Conservation (phyloP, 1,140 invertebrate genomes). For the Cephus cinctus region DNA sequence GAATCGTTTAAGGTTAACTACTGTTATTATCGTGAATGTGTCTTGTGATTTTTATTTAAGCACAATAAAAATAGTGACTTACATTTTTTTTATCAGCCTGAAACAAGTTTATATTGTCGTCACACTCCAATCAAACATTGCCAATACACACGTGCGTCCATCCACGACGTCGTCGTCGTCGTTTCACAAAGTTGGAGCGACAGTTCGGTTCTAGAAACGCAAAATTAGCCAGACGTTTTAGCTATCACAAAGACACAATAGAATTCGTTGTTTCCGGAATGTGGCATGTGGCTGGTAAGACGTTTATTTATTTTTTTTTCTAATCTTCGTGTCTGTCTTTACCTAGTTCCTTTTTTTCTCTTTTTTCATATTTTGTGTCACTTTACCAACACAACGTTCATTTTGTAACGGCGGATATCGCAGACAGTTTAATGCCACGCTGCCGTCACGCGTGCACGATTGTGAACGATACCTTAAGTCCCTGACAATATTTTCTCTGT, state of each 20-base stretch:
- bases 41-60: too few relatives aligned
- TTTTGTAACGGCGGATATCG: conserved; percentile 51
- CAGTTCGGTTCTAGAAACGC: too few relatives aligned
- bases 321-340: conserved; percentile 11
- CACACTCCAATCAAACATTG: too few relatives aligned
- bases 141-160: too few relatives aligned
- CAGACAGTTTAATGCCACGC: conserved; percentile 51
- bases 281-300: conserved; percentile 37
- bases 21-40: too few relatives aligned
- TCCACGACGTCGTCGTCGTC: too few relatives aligned
- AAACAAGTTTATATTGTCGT: too few relatives aligned
- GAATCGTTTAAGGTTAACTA: too few relatives aligned
- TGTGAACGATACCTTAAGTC: conserved; percentile 36
- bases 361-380: conserved; percentile 26
- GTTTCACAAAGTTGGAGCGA: too few relatives aligned
- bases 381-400: conserved; percentile 30
- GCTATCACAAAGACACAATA: conserved; percentile 57
- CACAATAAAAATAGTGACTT: too few relatives aligned
- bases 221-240: conserved; percentile 55
- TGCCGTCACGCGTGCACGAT: conserved; percentile 45
- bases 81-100: too few relatives aligned
- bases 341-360: conserved; percentile 10
- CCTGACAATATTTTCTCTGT: too few relatives aligned
- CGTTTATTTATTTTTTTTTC: conserved; percentile 20
- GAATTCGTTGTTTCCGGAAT: conserved; percentile 53